Conservation (phyloP, 2,113 vertebrate species). For the Notarius quadriscutis region DNA sequence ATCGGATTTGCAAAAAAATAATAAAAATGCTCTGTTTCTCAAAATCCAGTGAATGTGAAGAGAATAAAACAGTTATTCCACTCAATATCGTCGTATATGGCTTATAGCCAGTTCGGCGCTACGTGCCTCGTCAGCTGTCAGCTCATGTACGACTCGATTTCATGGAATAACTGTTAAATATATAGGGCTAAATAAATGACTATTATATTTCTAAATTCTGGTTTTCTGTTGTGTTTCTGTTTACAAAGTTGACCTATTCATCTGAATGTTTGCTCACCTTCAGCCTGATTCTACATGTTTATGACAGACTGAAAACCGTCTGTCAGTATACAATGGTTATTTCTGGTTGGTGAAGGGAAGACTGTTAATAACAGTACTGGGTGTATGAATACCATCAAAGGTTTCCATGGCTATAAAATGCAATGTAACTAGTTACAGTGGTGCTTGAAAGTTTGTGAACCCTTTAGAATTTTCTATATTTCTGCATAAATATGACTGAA, state of each 20-base stretch:
- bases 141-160: too few species aligned
- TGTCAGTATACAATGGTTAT: background rate
- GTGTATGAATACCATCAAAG: background rate
- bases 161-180: too few species aligned
- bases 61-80: too few species aligned
- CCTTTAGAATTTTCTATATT: too few species aligned
- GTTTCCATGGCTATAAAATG: conserved; percentile 12
- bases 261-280: conserved; percentile 24
- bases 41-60: too few species aligned
- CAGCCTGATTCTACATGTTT: conserved; percentile 2
- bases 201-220: background rate
- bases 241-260: conserved; percentile 23
- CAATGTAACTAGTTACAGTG: background rate
- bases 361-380: background rate
- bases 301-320: conserved; percentile 1
- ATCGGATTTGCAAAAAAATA: too few species aligned
- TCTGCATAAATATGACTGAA: too few species aligned
- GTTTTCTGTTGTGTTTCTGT: conserved; percentile 9
- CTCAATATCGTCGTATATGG: too few species aligned
- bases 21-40: too few species aligned
- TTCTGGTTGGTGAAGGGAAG: background rate
- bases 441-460: too few species aligned
- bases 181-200: background rate
- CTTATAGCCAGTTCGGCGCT: too few species aligned
- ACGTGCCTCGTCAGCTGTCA: too few species aligned